Base-by-base conservation (phyloP, 2,113 vertebrate species). In the Alethe diademata region DNA sequence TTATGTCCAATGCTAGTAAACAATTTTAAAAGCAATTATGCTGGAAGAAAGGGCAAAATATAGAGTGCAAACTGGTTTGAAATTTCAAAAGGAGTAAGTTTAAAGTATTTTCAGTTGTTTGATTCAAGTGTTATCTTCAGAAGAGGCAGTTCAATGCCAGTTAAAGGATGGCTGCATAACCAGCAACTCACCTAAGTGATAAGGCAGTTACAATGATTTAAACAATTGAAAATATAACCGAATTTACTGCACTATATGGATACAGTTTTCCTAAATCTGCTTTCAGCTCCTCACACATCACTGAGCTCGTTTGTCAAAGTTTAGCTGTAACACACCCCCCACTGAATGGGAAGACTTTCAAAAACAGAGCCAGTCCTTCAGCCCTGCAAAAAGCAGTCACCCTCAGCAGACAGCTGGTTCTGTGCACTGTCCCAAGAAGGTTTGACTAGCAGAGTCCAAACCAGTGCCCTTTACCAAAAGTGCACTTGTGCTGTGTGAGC, bases 241-340 rank as follows among this genome's bases (percentile, higher is more conserved):
- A 29, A 43, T 78, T 66, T 72, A 51, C 14, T 64, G 35, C 29
- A 47, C 40, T n/a, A 4, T 19, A 36, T 9, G 29, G 66, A 51
- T 14, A 47, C 15, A 51, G 19, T 43, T 72, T 66, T 74, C 42
- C 57, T 71, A 71, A 80, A 42, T 38, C 43, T 64, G 14, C 78
- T 57, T 65, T 31, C 74, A 83, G 54, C 36, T 73, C 22, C 71
- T 79, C 48, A 31, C 43, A 69, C 31, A 31, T n/a, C 48, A 47
- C 0, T 36, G n/a, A 33, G 24, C 12, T 86, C 5, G 0, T 57
- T 51, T 19, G 1, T 72, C 69, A n/a, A 40, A 89, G 64, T 73
- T 85, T 33, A 69, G 43, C 62, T 85, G 17, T 8, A 70, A 31
- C 47, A 56, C 22, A 64, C 9, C 14, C 24, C 8, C 16, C 31